Percentiles rank a stretch among this genome's conserved stretches.
Conservation (phyloP, 2,113 vertebrate species). For the Anarrhichthys ocellatus region DNA sequence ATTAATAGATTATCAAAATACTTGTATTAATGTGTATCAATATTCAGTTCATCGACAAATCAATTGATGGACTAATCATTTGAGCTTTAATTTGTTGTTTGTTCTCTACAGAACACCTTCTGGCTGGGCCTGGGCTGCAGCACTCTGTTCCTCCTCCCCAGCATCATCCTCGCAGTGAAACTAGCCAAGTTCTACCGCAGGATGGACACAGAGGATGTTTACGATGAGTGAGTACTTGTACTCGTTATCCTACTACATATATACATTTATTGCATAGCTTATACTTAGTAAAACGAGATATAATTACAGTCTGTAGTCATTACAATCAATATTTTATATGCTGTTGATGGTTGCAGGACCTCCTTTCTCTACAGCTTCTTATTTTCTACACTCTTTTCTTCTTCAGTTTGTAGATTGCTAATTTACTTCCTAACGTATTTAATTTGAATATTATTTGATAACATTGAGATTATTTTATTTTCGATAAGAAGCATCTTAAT, state of each 20-base stretch:
- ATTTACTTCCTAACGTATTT: neutral
- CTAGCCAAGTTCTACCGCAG: constrained; percentile 95
- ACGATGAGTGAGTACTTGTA: constrained; percentile 91
- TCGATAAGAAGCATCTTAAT: neutral
- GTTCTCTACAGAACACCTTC: constrained; percentile 89
- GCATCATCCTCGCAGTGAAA: constrained; percentile 92
- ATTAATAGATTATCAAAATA: neutral
- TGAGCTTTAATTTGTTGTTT: neutral
- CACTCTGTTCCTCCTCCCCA: constrained; percentile 89
- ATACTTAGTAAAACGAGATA: neutral
- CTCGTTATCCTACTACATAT: neutral
- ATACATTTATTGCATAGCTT: neutral
- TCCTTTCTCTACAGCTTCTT: constrained; percentile 11
- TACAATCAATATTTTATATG: neutral
- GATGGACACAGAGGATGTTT: constrained; percentile 98
- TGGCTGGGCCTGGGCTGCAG: constrained; percentile 96
- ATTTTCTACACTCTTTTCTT: neutral
- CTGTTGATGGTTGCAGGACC: constrained; percentile 42
- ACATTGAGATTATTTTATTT: neutral
- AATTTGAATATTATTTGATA: neutral
- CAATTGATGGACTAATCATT: fast-evolving
- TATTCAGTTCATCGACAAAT: neutral
- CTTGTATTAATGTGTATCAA: neutral
- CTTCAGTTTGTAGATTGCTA: neutral
- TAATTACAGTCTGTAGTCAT: neutral